Evolutionary conservation across 92 coral and sea anemone genomes (phyloP).

Genomic region (Porites cylindrica): DNA sequence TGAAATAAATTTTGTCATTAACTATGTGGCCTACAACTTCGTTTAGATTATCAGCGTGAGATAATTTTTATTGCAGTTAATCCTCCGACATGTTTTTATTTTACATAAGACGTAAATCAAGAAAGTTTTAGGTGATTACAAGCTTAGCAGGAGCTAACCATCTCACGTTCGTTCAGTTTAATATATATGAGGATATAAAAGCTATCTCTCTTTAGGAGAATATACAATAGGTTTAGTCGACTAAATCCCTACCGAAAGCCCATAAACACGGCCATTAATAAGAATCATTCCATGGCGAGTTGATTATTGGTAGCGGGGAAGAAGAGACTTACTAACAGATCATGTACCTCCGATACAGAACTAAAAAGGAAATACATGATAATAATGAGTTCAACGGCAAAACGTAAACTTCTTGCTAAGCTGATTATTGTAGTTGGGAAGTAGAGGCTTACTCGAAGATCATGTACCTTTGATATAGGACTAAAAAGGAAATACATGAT

Average conservation of each 20-base stretch:
- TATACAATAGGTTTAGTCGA: neutral
- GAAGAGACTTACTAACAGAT: constrained; percentile 1
- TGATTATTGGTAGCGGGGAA: neutral
- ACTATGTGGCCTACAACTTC: neutral
- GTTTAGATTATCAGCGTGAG: neutral
- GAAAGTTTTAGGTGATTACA: neutral
- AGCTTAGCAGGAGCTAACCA: neutral
- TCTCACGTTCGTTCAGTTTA: neutral
- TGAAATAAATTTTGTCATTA: too few relatives aligned
- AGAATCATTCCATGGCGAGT: neutral
- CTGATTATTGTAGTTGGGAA: neutral
- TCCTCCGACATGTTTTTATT: neutral
- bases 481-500: neutral
- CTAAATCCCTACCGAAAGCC: too few relatives aligned
- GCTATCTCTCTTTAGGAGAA: neutral
- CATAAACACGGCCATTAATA: neutral
- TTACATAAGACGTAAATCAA: too few relatives aligned
- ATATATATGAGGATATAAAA: neutral
- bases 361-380: neutral
- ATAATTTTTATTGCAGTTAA: neutral
- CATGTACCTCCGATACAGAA: neutral
- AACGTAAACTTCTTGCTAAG: neutral
- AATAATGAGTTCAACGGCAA: too few relatives aligned
- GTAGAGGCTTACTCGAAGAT: constrained; percentile 1
- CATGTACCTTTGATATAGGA: neutral